A percentile compares a stretch with the other conserved stretches of the same genome.
These are phyloP conservation scores for human DNA, from an alignment of 2,113 vertebrate genomes.

Conservation along the genomic window DNA sequence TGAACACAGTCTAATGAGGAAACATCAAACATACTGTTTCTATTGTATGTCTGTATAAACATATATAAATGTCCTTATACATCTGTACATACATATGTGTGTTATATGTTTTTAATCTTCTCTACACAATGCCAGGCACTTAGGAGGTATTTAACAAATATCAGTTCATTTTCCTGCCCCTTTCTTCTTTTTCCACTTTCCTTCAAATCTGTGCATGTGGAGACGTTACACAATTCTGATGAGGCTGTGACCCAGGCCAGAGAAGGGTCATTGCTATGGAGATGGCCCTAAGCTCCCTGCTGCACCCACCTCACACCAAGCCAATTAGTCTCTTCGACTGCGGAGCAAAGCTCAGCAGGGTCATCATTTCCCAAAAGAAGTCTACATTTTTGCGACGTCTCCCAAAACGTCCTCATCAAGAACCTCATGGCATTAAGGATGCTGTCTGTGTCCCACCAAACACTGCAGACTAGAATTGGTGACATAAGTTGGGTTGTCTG, in stretches of 20 bases:
- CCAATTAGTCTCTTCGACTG: not conserved
- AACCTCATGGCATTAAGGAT: not conserved
- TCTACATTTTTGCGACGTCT: no score
- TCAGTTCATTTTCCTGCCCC: not conserved
- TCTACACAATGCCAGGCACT: not conserved
- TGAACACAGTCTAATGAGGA: no score
- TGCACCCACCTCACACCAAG: not conserved
- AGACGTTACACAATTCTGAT: not conserved
- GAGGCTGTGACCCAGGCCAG: not conserved
- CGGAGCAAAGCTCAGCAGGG: not conserved
- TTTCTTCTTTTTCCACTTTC: not conserved
- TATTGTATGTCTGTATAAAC: not conserved
- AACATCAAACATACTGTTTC: no score
- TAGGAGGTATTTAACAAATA: not conserved
- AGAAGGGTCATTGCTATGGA: not conserved
- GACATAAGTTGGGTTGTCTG: not conserved
- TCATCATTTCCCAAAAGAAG: not conserved
- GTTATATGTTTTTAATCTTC: not conserved
- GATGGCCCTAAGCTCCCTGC: not conserved
- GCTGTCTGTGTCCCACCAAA: not conserved
- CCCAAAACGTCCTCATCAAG: not conserved
- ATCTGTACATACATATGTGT: not conserved
- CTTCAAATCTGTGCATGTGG: not conserved
- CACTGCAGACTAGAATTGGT: not conserved
- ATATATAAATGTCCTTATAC: not conserved